Evolutionary conservation across 1,140 invertebrate genomes (phyloP), one percentile per base, ranked within the genome.

Genomic region (Aphis craccivora): DNA sequence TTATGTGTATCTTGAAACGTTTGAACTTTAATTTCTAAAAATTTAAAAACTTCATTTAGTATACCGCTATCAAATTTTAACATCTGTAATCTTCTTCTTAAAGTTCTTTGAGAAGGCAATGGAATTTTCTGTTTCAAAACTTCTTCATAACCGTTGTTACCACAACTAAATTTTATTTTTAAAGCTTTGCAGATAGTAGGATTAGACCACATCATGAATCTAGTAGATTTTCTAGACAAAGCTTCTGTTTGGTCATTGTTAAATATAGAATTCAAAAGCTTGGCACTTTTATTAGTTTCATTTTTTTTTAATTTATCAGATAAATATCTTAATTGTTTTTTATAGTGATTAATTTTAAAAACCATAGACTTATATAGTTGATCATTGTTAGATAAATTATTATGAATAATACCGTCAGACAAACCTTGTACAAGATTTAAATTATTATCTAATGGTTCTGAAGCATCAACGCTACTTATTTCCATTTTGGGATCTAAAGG

Each of bases 101-200:
- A 83, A 53, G 94, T 94, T 94, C 90, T 92, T 23, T 91, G 43
- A 87, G 89, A 93, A 48, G 94, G 94, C 25, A 94, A 86, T 23
- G 91, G 94, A 45, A 94, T 81, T 88, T 93, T 93, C 45, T 91
- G 90, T 76, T 45, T 45, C 67, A 93, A 51, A 25, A 94, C 25
- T 90, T 94, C 94, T 93, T 93, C 14, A 91, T 94, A 94, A 23
- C 89, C 90, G 18, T 51, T 53, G 30, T 25, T 48, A 22, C 93
- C 91, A 83, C 89, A 67, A 45, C 90, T 55, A 67, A 93, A 94
- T 94, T 76, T 93, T 89, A 94, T 35, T 53, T 94, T 91, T 91
- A 91, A 93, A 60, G 90, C 94, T 86, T 94, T 94, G 43, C 83
- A 25, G 22, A 94, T 67, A 40, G 94, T 94, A 67, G 90, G 81